phyloP scores from a whole-genome alignment of 2,113 vertebrate genomes.

The Stegostoma tigrinum region DNA sequence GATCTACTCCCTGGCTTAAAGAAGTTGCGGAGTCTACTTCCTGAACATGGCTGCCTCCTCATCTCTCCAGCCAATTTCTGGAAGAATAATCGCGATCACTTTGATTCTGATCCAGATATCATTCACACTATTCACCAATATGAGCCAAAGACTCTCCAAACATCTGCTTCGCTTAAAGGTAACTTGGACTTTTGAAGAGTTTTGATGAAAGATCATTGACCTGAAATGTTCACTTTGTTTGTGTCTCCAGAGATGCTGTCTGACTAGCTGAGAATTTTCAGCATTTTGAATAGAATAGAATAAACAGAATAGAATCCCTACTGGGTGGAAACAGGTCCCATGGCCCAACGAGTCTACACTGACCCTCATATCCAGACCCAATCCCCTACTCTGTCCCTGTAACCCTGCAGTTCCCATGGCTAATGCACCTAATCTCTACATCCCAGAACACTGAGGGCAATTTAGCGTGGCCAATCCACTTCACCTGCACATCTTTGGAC shows the following conservation, averaged over 20 bases:
- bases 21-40: slow-evolving; percentile 75
- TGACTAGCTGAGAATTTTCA: not conserved
- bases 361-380: no score
- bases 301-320: no score
- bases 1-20: slow-evolving; percentile 82
- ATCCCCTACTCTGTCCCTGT: no score
- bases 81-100: slow-evolving; percentile 88
- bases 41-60: slow-evolving; percentile 87
- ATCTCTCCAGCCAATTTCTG: slow-evolving; percentile 95
- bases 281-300: not conserved
- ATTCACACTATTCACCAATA: slow-evolving; percentile 89
- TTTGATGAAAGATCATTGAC: not conserved
- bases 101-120: slow-evolving; percentile 80
- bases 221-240: not conserved
- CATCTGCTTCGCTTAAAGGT: slow-evolving; percentile 90
- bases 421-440: no score
- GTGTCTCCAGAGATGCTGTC: not conserved
- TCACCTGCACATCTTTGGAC: no score
- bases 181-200: not conserved
- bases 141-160: slow-evolving; percentile 88
- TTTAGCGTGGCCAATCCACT: no score
- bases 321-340: no score
- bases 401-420: no score
- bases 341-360: no score
- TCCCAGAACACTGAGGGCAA: no score